Base-by-base conservation (phyloP, 2,888 invertebrate species). In the Himalopsyche japonica region DNA sequence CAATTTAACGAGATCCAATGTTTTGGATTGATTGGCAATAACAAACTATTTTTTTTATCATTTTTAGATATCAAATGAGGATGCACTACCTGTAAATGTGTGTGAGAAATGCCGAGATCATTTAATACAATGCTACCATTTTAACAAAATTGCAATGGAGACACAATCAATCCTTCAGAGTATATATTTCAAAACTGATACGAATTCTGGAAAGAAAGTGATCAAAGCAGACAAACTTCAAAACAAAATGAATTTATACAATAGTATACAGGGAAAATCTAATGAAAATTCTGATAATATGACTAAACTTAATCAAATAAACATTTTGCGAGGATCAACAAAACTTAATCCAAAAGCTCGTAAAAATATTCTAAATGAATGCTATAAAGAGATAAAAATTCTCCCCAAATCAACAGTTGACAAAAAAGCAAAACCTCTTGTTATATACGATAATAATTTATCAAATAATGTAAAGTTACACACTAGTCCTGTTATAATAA, bases 111-210 rank as follows among this genome's bases (percentile, higher is more conserved):
- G 84, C 20, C 78, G 49, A 10, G 6, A 27, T 30, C 57, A 82
- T 12, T 43, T 84, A n/a, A 84, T 77, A 48, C 34, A 24, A 57
- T 81, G 79, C 5, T 84, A 49, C 32, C 24, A 81, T 43, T 84
- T 84, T 70, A 49, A 76, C 20, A 82, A 82, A 37, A 81, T 57
- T 37, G 48, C 18, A 32, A 4, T 81, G 0, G 12, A 32, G 5
- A 34, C 84, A 8, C 81, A 84, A 77, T 18, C 18, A 15, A 43
- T 47, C 5, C 37, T 83, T 2, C 20, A 7, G 10, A 57, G 24
- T 57, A 57, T 20, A 57, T 20, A 24, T 57, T 57, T 24, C 1
- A 57, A 20, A 57, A 20, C 49, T 37, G 10, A 37, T 37, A 37
- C 3, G 2, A 43, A 43, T 43, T 15, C 43, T 43, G 43, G 15